A percentile compares a stretch with the other conserved stretches of the same genome.
phyloP scores from a whole-genome alignment of 2,797 vertebrate species.

The Podarcis lilfordi region DNA sequence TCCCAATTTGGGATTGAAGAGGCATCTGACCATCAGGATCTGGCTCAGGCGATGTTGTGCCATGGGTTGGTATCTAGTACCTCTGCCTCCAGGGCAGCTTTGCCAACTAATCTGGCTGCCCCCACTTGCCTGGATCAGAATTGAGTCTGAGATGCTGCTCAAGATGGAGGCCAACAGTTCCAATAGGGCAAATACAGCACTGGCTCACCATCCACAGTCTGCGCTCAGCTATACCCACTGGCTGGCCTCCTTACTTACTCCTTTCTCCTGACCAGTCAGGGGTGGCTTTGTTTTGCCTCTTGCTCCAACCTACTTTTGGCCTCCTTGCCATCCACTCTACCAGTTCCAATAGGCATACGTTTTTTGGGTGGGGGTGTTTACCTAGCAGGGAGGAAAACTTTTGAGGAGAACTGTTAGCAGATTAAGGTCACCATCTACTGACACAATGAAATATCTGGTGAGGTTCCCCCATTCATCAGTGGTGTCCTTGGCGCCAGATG shows the following conservation, averaged over 20 bases:
- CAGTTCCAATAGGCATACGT: too few species aligned
- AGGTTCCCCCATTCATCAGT: slow-evolving; percentile 50
- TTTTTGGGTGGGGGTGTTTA: too few species aligned
- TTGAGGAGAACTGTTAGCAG: slow-evolving; percentile 33
- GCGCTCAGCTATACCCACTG: too few species aligned
- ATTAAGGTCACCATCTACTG: slow-evolving; percentile 45
- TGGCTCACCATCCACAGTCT: too few species aligned
- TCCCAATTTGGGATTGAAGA: neutral
- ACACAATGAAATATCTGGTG: slow-evolving; percentile 62
- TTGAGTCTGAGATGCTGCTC: too few species aligned
- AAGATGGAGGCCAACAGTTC: too few species aligned
- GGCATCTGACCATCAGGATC: neutral
- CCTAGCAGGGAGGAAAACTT: slow-evolving; percentile 45
- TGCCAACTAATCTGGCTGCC: neutral
- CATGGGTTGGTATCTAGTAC: neutral
- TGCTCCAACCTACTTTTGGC: too few species aligned
- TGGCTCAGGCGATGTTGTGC: neutral
- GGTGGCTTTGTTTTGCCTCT: too few species aligned
- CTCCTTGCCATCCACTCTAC: too few species aligned
- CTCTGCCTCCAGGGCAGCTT: neutral
- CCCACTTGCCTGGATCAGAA: neutral
- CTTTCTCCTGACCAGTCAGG: too few species aligned
- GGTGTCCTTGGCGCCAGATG: slow-evolving; percentile 63
- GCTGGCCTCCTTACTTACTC: too few species aligned
- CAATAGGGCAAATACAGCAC: too few species aligned